Percentiles rank a stretch among this genome's conserved stretches.
These are phyloP conservation scores for Ameiurus melas DNA, from an alignment of 2,113 vertebrate genomes.

Conservation along the genomic window DNA sequence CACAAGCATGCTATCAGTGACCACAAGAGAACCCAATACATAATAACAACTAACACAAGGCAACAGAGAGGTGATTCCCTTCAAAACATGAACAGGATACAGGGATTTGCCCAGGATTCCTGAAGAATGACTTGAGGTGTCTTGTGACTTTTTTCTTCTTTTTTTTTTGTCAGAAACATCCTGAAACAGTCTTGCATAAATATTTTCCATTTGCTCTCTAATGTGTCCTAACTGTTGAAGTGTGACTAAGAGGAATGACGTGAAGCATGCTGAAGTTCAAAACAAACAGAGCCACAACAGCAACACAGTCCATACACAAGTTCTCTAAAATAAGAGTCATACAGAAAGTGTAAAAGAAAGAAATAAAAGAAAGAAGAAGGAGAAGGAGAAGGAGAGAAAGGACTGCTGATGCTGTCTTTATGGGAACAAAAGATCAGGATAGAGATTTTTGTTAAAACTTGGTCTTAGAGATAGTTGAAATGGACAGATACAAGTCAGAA, in stretches of 20 bases:
- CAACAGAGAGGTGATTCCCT: conserved; percentile 21
- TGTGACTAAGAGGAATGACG: conserved; percentile 34
- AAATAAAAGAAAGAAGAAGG: conserved; percentile 23
- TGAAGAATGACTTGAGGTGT: conserved; percentile 2
- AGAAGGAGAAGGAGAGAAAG: conserved; percentile 37
- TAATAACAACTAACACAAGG: background rate
- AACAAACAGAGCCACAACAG: conserved; percentile 25
- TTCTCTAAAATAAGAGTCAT: background rate
- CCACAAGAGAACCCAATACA: background rate
- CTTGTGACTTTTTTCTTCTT: background rate
- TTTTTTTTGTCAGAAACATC: background rate
- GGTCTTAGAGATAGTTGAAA: background rate
- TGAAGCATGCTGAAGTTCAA: conserved; percentile 16
- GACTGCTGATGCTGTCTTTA: conserved; percentile 10
- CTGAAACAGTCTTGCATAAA: conserved; percentile 16
- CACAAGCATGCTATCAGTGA: background rate
- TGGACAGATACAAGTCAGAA: conserved; percentile 1
- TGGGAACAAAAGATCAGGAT: conserved; percentile 47
- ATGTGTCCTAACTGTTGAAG: conserved; percentile 34
- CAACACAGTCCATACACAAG: conserved; percentile 9
- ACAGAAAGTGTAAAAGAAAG: conserved; percentile 64
- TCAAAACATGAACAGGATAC: background rate
- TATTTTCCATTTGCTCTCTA: conserved; percentile 38
- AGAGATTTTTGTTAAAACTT: conserved; percentile 23
- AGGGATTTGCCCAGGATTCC: conserved; percentile 1